Percentiles rank a stretch among this genome's conserved stretches.
phyloP scores from a whole-genome alignment of 2,113 vertebrate species.

The Globicephala melas region DNA sequence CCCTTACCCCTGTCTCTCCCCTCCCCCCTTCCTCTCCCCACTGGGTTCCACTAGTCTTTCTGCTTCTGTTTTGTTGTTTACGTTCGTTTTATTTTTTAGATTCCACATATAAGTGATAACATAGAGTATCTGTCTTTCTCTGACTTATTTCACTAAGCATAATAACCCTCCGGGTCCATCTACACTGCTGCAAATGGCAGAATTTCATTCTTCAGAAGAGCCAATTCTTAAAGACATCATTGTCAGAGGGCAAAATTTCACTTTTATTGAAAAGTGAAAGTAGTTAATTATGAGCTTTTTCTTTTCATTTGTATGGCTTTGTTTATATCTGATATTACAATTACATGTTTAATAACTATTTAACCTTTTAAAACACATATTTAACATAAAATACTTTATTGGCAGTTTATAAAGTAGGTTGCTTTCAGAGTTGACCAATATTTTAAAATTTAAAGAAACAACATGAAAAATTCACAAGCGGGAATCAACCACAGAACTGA shows the following conservation, averaged over 20 bases:
- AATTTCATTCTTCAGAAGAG: background rate
- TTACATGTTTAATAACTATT: background rate
- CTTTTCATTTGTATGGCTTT: background rate
- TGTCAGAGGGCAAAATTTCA: background rate
- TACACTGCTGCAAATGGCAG: no score
- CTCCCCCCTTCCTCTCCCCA: no score
- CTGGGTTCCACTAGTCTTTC: no score
- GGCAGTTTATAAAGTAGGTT: background rate
- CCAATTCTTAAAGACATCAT: background rate
- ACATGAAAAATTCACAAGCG: background rate
- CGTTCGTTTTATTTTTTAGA: no score
- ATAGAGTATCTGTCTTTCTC: no score
- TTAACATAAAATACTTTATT: background rate
- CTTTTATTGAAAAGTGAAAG: background rate
- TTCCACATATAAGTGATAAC: no score
- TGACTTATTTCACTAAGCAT: no score
- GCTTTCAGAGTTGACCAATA: background rate
- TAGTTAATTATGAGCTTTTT: background rate
- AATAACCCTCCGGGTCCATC: no score
- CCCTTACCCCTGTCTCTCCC: no score
- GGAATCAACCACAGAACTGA: background rate
- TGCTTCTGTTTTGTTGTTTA: no score
- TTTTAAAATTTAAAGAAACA: background rate
- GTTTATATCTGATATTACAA: background rate
- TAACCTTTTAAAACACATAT: background rate